These are phyloP conservation scores for Calliopum simillimum DNA, from an alignment of 2,888 invertebrate species.

Conservation along the genomic window DNA sequence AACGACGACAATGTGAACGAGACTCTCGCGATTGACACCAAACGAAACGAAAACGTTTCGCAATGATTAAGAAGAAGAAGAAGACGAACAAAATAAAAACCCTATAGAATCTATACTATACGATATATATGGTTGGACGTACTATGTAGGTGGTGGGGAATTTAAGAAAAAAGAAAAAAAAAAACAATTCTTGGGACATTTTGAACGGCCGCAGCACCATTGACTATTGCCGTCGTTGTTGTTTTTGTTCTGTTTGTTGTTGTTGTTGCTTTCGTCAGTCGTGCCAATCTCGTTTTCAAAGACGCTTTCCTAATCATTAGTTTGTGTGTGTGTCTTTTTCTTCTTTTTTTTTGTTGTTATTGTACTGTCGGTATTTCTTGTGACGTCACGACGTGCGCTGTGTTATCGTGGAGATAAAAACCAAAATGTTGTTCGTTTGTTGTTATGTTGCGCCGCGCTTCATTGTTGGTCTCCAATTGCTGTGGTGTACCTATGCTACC, in stretches of 20 bases:
- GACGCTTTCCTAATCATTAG: not conserved
- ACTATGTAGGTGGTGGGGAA: too few species aligned
- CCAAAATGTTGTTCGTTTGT: not conserved
- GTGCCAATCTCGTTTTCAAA: not conserved
- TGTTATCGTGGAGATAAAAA: not conserved
- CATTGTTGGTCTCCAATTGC: not conserved
- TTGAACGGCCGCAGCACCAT: not conserved
- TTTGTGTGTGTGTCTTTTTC: not conserved
- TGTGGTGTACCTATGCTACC: not conserved
- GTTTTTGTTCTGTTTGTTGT: not conserved
- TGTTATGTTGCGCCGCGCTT: not conserved
- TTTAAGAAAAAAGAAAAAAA: too few species aligned
- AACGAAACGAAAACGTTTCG: too few species aligned
- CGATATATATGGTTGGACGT: too few species aligned
- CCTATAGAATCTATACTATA: too few species aligned
- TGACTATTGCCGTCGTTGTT: not conserved
- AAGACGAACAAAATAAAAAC: too few species aligned
- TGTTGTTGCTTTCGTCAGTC: not conserved
- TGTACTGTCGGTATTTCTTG: slow-evolving; percentile 14
- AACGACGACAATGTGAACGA: too few species aligned
- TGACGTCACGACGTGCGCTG: slow-evolving; percentile 11
- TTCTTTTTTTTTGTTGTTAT: slow-evolving; percentile 1
- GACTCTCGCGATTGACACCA: too few species aligned
- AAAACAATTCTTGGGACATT: too few species aligned
- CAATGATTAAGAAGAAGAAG: too few species aligned